These are phyloP conservation scores for Bucco capensis DNA, from an alignment of 2,113 vertebrate genomes.

Conservation along the genomic window DNA sequence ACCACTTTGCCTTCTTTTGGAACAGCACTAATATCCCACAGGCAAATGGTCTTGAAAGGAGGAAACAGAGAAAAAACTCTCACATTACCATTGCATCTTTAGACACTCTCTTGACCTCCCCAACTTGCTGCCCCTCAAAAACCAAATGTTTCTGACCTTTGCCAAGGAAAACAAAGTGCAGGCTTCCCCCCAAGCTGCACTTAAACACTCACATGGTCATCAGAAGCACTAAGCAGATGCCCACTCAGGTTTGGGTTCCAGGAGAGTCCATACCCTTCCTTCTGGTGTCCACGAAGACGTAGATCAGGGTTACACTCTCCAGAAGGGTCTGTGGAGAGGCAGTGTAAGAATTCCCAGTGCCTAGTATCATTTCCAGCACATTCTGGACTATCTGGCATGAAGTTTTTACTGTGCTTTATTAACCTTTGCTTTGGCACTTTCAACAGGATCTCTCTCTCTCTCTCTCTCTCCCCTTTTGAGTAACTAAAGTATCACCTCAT, in stretches of 20 bases:
- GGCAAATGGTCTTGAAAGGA: slow-evolving; percentile 88
- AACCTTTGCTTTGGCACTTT: not conserved
- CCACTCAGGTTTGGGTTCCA: slow-evolving; percentile 98
- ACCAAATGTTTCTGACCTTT: no score
- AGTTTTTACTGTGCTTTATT: not conserved
- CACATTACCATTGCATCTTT: not conserved
- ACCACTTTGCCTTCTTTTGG: slow-evolving; percentile 97
- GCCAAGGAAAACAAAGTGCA: not conserved
- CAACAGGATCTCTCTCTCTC: not conserved
- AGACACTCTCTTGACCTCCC: not conserved
- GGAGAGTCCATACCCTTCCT: slow-evolving; percentile 95
- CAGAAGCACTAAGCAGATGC: slow-evolving; percentile 94
- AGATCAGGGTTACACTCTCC: slow-evolving; percentile 97
- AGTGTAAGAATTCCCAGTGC: not conserved
- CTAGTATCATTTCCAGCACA: not conserved
- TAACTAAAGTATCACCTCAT: not conserved
- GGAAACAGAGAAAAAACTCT: no score
- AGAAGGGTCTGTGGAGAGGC: slow-evolving; percentile 83
- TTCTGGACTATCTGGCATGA: not conserved
- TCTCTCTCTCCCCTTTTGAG: not conserved
- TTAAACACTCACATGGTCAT: slow-evolving; percentile 86
- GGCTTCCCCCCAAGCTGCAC: not conserved
- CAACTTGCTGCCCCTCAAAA: not conserved
- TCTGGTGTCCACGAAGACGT: slow-evolving; percentile 94
- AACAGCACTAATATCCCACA: slow-evolving; percentile 97